phyloP scores from a whole-genome alignment of 2,888 invertebrate genomes.

The Pammene fasciana region DNA sequence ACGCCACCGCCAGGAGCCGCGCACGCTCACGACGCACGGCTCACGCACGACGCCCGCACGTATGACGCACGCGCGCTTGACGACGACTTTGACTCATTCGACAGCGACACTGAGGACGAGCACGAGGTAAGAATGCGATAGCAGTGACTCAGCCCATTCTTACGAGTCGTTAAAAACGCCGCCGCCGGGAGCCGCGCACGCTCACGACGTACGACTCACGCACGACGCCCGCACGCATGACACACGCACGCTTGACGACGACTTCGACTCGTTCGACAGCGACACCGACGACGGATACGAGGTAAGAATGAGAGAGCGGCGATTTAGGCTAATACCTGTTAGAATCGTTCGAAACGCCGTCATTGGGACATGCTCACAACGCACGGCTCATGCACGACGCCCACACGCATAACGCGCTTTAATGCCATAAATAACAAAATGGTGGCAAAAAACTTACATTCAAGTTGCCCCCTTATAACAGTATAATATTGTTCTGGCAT shows the following conservation, averaged over 20 bases:
- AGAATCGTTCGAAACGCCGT: too few relatives aligned
- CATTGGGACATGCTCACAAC: conserved; percentile 43
- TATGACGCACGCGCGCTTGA: conserved; percentile 53
- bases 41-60: conserved; percentile 25
- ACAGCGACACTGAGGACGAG: conserved; percentile 86
- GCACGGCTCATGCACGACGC: background rate
- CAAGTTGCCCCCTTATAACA: too few relatives aligned
- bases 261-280: conserved; percentile 89
- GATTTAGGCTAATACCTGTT: too few relatives aligned
- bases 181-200: conserved; percentile 50
- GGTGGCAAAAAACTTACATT: too few relatives aligned
- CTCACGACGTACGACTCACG: conserved; percentile 28
- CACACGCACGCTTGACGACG: conserved; percentile 81
- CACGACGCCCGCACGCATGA: conserved; percentile 10
- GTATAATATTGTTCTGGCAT: too few relatives aligned
- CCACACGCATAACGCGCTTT: conserved; percentile 43
- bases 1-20: conserved; percentile 49
- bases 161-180: conserved; percentile 85
- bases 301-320: conserved; percentile 50
- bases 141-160: conserved; percentile 69
- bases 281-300: conserved; percentile 84
- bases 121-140: conserved; percentile 59
- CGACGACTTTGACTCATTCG: conserved; percentile 89
- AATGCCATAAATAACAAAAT: too few relatives aligned
- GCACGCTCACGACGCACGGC: conserved; percentile 40